These are phyloP conservation scores for Anthoscopus minutus DNA, from an alignment of 2,113 vertebrate species.

Conservation along the genomic window DNA sequence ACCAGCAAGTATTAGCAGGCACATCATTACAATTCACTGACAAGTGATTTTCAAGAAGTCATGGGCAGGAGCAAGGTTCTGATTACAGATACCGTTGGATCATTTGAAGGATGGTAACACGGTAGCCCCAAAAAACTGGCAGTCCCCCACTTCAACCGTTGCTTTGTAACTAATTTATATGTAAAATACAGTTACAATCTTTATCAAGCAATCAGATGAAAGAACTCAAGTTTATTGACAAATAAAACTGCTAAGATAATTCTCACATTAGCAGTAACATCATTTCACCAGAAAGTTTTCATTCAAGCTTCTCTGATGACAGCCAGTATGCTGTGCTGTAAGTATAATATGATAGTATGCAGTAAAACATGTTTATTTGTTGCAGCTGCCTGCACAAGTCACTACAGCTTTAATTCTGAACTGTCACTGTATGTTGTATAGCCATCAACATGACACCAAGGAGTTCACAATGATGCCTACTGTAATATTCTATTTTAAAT, in stretches of 20 bases:
- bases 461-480: background rate
- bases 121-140: background rate
- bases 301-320: background rate
- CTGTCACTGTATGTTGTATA: background rate
- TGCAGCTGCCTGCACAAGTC: slow-evolving; percentile 31
- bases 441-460: background rate
- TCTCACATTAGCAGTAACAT: background rate
- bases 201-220: background rate
- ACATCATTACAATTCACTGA: background rate
- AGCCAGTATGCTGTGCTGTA: background rate
- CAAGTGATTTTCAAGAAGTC: background rate
- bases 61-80: background rate
- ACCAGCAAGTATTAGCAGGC: background rate
- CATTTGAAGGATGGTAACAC: background rate
- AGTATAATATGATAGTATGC: background rate
- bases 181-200: background rate
- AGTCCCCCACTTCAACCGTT: background rate
- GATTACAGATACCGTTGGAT: background rate
- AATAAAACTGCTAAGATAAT: background rate
- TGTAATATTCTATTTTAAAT: background rate
- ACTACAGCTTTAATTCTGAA: slow-evolving; percentile 22
- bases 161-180: background rate
- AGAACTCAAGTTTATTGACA: background rate
- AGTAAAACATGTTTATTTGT: slow-evolving; percentile 41
- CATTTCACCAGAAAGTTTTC: background rate